Conservation (phyloP, 2,888 invertebrate species). For the Taphrorychus bicolor region DNA sequence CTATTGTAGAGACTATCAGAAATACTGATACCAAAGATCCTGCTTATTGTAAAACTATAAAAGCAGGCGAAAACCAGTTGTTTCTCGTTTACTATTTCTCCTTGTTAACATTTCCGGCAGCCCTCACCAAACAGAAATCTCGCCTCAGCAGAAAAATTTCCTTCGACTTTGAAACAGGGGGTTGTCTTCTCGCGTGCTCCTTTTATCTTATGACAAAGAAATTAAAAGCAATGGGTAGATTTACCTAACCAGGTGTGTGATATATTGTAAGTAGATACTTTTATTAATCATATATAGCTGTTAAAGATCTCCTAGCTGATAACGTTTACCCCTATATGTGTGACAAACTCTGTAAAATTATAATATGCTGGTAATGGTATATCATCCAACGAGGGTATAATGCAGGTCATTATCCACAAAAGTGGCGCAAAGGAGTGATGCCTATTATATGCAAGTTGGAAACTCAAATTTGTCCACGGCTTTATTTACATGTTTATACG, state of each 20-base stretch:
- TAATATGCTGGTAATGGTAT: too few species aligned
- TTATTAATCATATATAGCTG: constrained; percentile 34
- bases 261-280: constrained; percentile 48
- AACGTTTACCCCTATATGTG: constrained; percentile 19
- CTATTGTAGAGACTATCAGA: neutral
- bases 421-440: too few species aligned
- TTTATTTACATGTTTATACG: too few species aligned
- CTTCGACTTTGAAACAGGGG: neutral
- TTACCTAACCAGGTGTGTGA: constrained; percentile 58
- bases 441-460: too few species aligned
- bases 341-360: constrained; percentile 10
- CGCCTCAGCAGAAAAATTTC: neutral
- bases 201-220: constrained; percentile 50
- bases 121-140: too few species aligned
- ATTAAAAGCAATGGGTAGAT: constrained; percentile 58
- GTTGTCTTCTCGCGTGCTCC: constrained; percentile 12
- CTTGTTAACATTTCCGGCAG: too few species aligned
- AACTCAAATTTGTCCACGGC: too few species aligned
- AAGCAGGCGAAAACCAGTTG: too few species aligned
- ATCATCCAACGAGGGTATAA: too few species aligned
- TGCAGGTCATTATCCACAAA: too few species aligned
- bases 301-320: constrained; percentile 22
- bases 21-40: neutral
- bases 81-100: too few species aligned
- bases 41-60: too few species aligned